Evolutionary conservation across 2,113 vertebrate species (phyloP).

Genomic region (Burhinus oedicnemus): DNA sequence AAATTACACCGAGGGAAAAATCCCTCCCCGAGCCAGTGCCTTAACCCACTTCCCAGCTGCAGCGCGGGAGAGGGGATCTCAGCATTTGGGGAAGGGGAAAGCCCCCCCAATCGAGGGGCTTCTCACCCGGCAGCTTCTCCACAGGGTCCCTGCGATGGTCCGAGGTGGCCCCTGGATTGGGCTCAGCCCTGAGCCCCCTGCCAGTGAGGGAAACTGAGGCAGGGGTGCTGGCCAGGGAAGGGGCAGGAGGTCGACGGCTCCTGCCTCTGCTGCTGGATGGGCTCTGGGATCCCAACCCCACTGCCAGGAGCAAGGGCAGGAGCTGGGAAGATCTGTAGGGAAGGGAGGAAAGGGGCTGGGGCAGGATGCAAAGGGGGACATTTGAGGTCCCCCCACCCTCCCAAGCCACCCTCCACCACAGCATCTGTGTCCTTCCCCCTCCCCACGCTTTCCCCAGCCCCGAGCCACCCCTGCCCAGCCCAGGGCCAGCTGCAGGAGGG

Average conservation of each 20-base stretch:
- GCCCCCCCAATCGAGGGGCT: accelerated
- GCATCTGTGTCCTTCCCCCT: not conserved
- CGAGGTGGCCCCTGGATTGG: too few relatives aligned
- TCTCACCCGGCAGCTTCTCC: not conserved
- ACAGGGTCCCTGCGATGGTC: accelerated
- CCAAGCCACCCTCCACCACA: accelerated
- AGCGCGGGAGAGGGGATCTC: not conserved
- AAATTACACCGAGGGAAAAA: conserved; percentile 56
- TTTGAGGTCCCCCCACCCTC: too few relatives aligned
- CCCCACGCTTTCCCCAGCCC: too few relatives aligned
- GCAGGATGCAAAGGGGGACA: not conserved
- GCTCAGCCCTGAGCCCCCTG: not conserved
- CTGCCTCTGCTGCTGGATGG: not conserved
- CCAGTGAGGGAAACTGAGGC: not conserved
- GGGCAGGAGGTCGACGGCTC: not conserved
- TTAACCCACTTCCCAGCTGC: conserved; percentile 14
- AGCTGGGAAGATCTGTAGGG: not conserved
- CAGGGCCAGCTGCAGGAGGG: not conserved
- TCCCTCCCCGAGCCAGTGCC: not conserved
- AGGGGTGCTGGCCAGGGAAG: not conserved
- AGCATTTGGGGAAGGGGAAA: not conserved
- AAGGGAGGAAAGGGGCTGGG: not conserved
- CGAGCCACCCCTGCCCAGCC: not conserved
- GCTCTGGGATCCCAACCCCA: not conserved
- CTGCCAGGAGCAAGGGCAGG: not conserved